These are phyloP conservation scores for Diaphora mendica DNA, from an alignment of 2,888 invertebrate genomes.

Conservation along the genomic window DNA sequence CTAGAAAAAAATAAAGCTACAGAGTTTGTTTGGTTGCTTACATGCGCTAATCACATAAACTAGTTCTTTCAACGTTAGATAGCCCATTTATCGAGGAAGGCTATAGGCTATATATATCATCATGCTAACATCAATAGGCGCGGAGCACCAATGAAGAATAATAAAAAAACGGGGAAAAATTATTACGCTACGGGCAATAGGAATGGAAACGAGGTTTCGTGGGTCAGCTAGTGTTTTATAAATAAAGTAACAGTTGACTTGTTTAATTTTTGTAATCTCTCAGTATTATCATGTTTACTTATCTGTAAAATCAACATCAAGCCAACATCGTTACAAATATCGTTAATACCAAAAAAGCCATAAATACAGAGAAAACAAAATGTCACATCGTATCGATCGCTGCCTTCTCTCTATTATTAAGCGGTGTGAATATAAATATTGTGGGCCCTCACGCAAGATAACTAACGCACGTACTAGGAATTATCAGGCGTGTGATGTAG, in stretches of 20 bases:
- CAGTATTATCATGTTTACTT: background rate
- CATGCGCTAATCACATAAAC: no score
- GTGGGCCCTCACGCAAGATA: slow-evolving; percentile 69
- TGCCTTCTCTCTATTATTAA: slow-evolving; percentile 66
- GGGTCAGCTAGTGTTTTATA: no score
- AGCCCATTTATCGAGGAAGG: no score
- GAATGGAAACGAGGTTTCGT: no score
- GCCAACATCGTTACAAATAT: slow-evolving; percentile 7
- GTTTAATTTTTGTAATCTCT: background rate
- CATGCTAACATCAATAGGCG: no score
- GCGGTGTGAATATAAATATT: slow-evolving; percentile 72
- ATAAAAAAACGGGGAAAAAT: no score
- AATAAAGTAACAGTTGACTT: background rate
- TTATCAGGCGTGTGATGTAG: slow-evolving; percentile 29
- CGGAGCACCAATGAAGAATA: no score
- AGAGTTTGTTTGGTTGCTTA: no score
- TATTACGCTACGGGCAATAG: no score
- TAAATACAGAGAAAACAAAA: slow-evolving; percentile 13
- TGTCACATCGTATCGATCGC: slow-evolving; percentile 24
- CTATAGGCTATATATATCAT: no score
- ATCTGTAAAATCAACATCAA: background rate
- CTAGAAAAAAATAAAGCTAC: no score
- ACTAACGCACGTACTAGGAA: slow-evolving; percentile 57
- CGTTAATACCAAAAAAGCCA: background rate
- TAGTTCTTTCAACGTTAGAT: no score